Conservation (phyloP, 1,140 invertebrate genomes). For the Drosophila suzukii region DNA sequence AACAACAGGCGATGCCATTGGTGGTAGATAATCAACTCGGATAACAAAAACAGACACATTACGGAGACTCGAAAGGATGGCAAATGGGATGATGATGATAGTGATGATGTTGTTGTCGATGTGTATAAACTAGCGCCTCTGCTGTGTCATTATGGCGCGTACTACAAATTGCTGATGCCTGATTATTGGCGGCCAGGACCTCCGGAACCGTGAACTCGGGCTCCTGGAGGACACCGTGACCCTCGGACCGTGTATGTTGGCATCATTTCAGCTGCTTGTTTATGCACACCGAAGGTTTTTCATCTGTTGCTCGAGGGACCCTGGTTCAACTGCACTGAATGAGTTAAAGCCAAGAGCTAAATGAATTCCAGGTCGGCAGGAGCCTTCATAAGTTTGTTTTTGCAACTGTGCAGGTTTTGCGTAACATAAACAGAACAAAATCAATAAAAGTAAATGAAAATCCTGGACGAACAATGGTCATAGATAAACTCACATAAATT, state of each 20-base stretch:
- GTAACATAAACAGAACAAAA: background rate
- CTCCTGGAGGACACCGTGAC: conserved; percentile 28
- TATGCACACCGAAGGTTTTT: conserved; percentile 42
- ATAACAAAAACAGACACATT: conserved; percentile 46
- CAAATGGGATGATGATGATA: background rate
- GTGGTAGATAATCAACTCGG: conserved; percentile 60
- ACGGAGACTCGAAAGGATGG: background rate
- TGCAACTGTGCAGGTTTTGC: conserved; percentile 7
- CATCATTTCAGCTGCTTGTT: conserved; percentile 22
- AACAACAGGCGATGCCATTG: conserved; percentile 35
- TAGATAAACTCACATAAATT: too few relatives aligned
- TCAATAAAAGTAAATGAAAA: background rate
- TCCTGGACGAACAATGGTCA: background rate
- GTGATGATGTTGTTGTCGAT: conserved; percentile 54
- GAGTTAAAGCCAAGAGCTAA: conserved; percentile 6
- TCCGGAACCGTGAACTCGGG: conserved; percentile 26
- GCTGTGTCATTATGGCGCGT: conserved; percentile 48
- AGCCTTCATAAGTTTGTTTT: conserved; percentile 18
- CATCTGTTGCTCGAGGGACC: background rate
- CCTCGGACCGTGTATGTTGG: conserved; percentile 4
- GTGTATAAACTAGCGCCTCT: conserved; percentile 33
- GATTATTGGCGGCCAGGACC: conserved; percentile 47
- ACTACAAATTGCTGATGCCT: conserved; percentile 65
- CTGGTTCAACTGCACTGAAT: conserved; percentile 16
- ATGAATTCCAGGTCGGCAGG: conserved; percentile 9